Percentiles rank a stretch among this genome's conserved stretches.
These are phyloP conservation scores for Arbacia lixula DNA, from an alignment of 53 echinoderm and acorn worm genomes.

Conservation along the genomic window DNA sequence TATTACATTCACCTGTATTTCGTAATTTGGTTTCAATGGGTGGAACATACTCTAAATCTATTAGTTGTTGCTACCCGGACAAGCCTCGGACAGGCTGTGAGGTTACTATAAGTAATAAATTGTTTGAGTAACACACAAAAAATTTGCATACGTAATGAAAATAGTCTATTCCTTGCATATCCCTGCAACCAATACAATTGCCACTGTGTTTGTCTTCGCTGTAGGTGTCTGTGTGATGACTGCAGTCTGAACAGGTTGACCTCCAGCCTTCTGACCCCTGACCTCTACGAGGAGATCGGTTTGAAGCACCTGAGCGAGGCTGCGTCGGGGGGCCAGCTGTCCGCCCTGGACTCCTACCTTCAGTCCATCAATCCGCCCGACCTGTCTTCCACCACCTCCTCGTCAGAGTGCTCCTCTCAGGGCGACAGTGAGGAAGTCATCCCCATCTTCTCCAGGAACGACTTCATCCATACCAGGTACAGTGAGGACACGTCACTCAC, in stretches of 20 bases:
- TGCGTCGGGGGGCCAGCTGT: constrained; percentile 68
- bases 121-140: too few relatives aligned
- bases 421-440: constrained; percentile 92
- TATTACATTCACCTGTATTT: too few relatives aligned
- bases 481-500: too few relatives aligned
- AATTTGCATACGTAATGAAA: too few relatives aligned
- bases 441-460: constrained; percentile 92
- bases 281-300: constrained; percentile 82
- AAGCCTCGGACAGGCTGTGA: too few relatives aligned
- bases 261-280: constrained; percentile 79
- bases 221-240: constrained; percentile 93
- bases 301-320: constrained; percentile 80
- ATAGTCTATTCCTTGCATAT: too few relatives aligned
- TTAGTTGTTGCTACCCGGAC: too few relatives aligned
- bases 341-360: constrained; percentile 79
- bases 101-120: too few relatives aligned
- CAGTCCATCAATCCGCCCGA: constrained; percentile 97
- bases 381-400: constrained; percentile 89
- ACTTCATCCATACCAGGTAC: constrained; percentile 84
- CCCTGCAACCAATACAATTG: too few relatives aligned
- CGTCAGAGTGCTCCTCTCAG: constrained; percentile 86
- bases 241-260: constrained; percentile 87
- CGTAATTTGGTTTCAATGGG: too few relatives aligned
- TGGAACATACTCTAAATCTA: too few relatives aligned
- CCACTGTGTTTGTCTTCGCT: not conserved